These are phyloP conservation scores for Atlantisia rogersi DNA, from an alignment of 2,113 vertebrate species.

Conservation along the genomic window DNA sequence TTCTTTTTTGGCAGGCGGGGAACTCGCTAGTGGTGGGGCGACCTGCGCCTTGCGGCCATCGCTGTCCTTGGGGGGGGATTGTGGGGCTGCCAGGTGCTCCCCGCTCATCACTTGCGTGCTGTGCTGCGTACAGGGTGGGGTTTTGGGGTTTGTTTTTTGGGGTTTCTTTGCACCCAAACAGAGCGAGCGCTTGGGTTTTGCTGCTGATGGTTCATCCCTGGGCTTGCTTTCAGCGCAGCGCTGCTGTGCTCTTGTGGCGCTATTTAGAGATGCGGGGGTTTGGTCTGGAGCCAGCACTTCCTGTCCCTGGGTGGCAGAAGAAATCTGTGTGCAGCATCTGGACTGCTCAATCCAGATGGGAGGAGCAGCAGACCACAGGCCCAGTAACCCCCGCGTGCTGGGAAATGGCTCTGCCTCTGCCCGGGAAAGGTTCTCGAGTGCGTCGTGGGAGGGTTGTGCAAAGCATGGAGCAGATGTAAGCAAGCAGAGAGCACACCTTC, in stretches of 20 bases:
- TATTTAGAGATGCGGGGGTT: neutral
- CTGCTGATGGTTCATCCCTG: neutral
- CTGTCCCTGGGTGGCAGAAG: constrained; percentile 12
- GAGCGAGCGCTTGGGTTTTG: neutral
- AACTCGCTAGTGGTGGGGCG: fast-evolving
- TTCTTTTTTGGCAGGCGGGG: neutral
- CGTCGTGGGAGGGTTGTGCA: neutral
- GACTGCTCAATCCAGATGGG: neutral
- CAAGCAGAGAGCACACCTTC: neutral
- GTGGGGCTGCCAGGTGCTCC: neutral
- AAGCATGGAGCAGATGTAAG: neutral
- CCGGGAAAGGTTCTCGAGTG: neutral
- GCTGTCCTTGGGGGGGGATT: neutral
- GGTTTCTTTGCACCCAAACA: neutral
- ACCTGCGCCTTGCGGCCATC: fast-evolving
- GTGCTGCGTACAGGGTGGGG: neutral
- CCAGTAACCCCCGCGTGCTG: neutral
- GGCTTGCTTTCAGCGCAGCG: fast-evolving
- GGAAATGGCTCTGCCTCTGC: neutral
- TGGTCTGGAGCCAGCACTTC: neutral
- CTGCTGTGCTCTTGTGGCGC: neutral
- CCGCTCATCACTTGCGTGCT: neutral
- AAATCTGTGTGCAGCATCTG: neutral
- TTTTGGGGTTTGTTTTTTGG: no score
- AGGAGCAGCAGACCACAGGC: neutral